Evolutionary conservation across 2,888 invertebrate species (phyloP), one percentile per base, ranked within the genome.

Genomic region (Parelbella ahira): DNA sequence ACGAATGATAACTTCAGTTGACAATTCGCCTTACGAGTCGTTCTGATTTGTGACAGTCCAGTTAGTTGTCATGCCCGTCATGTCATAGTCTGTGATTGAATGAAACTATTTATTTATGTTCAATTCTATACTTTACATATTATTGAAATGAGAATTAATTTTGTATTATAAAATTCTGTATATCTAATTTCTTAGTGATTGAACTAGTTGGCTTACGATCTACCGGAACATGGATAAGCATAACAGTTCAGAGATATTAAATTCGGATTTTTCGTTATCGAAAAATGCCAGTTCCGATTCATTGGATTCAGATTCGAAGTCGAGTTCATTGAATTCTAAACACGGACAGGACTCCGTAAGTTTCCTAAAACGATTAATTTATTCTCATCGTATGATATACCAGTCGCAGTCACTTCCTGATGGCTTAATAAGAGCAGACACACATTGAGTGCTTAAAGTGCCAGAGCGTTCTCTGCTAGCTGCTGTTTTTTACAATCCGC

Each of bases 271-370:
- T 65, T 89, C 88, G 28, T 76, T 90, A 57, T 92, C 92, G 4
- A 93, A 94, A 83, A 93, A 93, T 80, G 92, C 93, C 34, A 93
- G 93, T 71, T 92, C 93, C 34, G 95, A 95, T 75, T 94, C 94
- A 3, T 86, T 94, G 62, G 92, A 93, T 71, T 93, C 94, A 0
- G 95, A 95, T 70, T 94, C 95, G 25, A 96, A 95, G 86, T 93
- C 95, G 47, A 94, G 93, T 79, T 94, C 94, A 53, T 89, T 94
- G 64, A 94, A 93, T 78, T 94, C 94, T 25, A 95, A 94, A 89
- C 92, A 93, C 75, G 93, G 92, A 56, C 93, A 93, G 71, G 94
- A 94, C 79, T 92, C 93, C 73, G 94, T 94, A 90, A 91, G 90
- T 87, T 81, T 73, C 84, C 77, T 69, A 73, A 72, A 75, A 68